Evolutionary conservation across 1,140 invertebrate genomes (phyloP).

Genomic region (Bombyx mandarina): DNA sequence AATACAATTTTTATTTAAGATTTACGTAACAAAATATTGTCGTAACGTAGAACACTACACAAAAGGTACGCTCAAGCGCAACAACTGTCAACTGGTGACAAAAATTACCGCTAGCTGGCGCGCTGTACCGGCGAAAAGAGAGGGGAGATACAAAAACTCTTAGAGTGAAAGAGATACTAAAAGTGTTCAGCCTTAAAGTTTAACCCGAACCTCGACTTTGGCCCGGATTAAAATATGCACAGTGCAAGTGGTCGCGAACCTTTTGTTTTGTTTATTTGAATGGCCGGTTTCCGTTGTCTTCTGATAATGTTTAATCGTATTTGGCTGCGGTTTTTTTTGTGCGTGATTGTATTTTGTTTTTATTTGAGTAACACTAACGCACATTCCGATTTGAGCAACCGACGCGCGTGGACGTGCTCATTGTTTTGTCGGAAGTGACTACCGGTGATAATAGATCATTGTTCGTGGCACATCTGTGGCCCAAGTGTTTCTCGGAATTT

Average conservation of each 20-base stretch:
- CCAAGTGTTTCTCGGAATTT: no score
- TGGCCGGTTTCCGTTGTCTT: conserved; percentile 8
- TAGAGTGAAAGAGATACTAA: conserved; percentile 1
- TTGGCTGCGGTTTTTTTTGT: no score
- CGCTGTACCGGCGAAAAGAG: conserved; percentile 25
- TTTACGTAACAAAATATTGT: conserved; percentile 10
- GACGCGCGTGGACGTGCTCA: no score
- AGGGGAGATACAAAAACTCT: conserved; percentile 8
- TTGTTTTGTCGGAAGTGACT: no score
- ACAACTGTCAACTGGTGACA: conserved; percentile 49
- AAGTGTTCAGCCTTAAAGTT: conserved; percentile 53
- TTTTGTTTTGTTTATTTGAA: conserved; percentile 16
- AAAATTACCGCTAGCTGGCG: conserved; percentile 38
- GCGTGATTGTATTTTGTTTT: no score
- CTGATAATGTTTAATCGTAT: no score
- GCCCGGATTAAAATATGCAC: conserved; percentile 21
- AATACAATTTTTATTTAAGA: conserved; percentile 9
- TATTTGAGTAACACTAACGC: no score
- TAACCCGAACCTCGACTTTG: conserved; percentile 15
- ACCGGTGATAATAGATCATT: no score
- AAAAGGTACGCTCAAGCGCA: conserved; percentile 45
- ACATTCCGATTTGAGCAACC: no score
- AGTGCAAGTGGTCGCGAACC: conserved; percentile 15
- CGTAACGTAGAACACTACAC: conserved; percentile 30
- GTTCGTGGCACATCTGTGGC: no score